Conservation (phyloP, 2,113 vertebrate species). For the Ceyx cyanopectus region DNA sequence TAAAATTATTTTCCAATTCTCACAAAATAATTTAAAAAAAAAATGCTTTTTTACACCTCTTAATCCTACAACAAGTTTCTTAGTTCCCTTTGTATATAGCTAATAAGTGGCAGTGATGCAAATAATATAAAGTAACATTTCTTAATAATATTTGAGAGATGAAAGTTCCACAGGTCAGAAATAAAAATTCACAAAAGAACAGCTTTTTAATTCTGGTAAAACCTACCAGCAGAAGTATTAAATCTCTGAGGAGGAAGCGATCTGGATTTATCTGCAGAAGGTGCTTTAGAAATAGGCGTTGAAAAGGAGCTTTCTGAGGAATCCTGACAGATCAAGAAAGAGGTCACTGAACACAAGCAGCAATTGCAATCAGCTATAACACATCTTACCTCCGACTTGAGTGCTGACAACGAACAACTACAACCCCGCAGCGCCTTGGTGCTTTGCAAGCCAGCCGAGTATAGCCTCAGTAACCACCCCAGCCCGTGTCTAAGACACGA, state of each 20-base stretch:
- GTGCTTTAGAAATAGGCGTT: neutral
- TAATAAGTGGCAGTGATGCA: neutral
- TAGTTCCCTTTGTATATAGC: neutral
- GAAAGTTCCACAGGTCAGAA: neutral
- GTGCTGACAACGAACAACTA: neutral
- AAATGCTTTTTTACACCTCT: neutral
- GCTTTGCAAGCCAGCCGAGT: neutral
- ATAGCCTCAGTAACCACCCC: neutral
- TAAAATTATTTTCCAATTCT: neutral
- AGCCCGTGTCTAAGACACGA: rapidly evolving
- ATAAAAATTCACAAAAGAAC: neutral
- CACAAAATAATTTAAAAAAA: neutral
- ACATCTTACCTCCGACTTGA: neutral
- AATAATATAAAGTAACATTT: neutral
- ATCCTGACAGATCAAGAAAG: neutral
- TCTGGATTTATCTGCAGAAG: neutral
- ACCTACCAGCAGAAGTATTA: neutral
- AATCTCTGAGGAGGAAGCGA: neutral
- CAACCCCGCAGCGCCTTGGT: rapidly evolving
- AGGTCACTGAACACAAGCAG: neutral
- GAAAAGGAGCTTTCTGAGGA: neutral
- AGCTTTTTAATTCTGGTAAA: neutral
- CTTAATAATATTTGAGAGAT: neutral
- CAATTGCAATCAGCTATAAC: rapidly evolving
- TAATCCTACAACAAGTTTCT: neutral